Percentiles rank a stretch among this genome's conserved stretches.
These are phyloP conservation scores for Chauna torquata DNA, from an alignment of 2,113 vertebrate genomes.

Conservation along the genomic window DNA sequence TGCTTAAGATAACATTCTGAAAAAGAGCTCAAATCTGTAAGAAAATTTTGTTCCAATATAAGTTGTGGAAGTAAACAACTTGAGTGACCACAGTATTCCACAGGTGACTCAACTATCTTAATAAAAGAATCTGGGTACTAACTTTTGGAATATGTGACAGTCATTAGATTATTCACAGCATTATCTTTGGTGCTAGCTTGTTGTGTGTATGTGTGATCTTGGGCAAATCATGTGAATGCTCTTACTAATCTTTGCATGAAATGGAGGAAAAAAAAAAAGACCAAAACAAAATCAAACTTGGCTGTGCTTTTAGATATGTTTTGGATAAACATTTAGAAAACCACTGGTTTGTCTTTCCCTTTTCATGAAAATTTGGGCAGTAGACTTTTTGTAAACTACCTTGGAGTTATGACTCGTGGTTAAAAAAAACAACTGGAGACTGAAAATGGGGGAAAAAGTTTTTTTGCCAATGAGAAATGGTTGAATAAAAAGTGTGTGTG, in stretches of 20 bases:
- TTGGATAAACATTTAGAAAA: background rate
- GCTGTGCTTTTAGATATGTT: background rate
- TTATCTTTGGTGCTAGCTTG: background rate
- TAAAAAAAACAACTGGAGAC: background rate
- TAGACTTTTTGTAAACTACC: background rate
- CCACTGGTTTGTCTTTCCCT: background rate
- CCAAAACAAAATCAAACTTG: background rate
- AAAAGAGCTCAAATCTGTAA: background rate
- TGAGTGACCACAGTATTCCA: background rate
- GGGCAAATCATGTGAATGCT: background rate
- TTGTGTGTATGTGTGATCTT: background rate
- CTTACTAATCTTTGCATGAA: background rate
- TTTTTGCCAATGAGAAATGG: background rate
- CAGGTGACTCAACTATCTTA: background rate
- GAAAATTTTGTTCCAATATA: background rate
- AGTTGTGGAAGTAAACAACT: background rate
- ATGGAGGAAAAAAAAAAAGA: background rate
- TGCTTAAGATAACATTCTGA: background rate
- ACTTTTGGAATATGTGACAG: background rate
- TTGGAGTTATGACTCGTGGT: background rate
- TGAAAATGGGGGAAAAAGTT: background rate
- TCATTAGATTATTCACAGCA: background rate
- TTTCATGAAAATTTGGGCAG: background rate
- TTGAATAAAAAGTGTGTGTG: background rate
- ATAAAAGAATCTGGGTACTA: background rate